Evolutionary conservation across 64 coral and sea anemone genomes (phyloP), one percentile per base, ranked within the genome.

Genomic region (Pocillopora verrucosa): DNA sequence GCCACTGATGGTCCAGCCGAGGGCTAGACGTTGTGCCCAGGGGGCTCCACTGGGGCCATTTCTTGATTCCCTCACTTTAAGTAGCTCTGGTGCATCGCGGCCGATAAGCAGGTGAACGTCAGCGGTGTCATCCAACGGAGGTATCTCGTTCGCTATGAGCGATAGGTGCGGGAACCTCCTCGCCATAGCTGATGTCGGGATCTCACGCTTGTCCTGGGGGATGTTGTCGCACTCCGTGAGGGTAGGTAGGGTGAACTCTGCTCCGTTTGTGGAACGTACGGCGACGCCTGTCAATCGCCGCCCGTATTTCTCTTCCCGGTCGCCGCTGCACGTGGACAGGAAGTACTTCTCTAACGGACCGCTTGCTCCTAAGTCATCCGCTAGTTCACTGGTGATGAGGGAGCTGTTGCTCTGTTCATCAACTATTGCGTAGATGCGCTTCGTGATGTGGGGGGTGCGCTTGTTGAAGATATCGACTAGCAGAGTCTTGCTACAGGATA

Each of bases 331-430:
- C 26, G 84, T 88, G n/a, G 91, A 92, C 56, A 88, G 30, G 37
- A 80, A 60, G 64, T 79, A 82, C 16, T 74, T 92, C 41, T 93
- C 86, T 14, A 16, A 17, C 16, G 65, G 86, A 12, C 77, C 77
- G 19, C 68, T 34, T 20, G 77, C 86, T 72, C 65, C 77, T 13
- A 93, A 65, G 41, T 88, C 34, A 19, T 93, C 57, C 16, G 76
- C n/a, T n/a, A n/a, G n/a, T n/a, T n/a, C n/a, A n/a, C n/a, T 58
- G 56, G 75, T 82, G 34, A 88, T 59, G 77, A 88, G 84, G 10
- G 77, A 92, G 36, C 45, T 79, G 76, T 92, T 92, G 60, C 85
- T 88, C 59, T 92, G 91, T 16, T 92, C 91, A 45, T 92, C 91
- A 17, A 92, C 4, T 13, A 92, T 92, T 60, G 84, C 75, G 61